Conservation (phyloP, 2,888 invertebrate species). For the Opisthograptis luteolata region DNA sequence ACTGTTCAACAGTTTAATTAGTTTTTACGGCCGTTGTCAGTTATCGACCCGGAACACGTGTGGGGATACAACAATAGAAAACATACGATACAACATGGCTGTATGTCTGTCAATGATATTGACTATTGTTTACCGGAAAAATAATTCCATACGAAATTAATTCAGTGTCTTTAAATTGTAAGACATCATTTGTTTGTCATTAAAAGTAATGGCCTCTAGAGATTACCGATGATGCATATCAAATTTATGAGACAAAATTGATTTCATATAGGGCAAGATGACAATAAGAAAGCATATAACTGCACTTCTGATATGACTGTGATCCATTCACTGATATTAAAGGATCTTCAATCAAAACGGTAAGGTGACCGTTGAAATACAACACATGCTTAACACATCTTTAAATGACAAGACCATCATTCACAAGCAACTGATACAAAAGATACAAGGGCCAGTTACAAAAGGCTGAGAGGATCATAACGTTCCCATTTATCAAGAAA, state of each 20-base stretch:
- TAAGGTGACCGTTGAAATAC: conserved; percentile 23
- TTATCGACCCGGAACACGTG: conserved; percentile 34
- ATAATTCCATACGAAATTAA: no score
- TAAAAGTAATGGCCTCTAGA: no score
- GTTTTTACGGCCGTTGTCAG: conserved; percentile 46
- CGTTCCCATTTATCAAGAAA: conserved; percentile 26
- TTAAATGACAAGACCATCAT: conserved; percentile 28
- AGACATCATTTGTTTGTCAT: no score
- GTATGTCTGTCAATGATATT: conserved; percentile 5
- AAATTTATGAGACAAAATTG: no score
- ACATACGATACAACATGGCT: conserved; percentile 14
- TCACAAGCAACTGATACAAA: conserved; percentile 29
- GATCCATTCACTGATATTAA: background rate
- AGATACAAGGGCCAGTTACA: conserved; percentile 23
- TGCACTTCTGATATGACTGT: no score
- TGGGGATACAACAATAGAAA: conserved; percentile 31
- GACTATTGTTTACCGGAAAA: conserved; percentile 16
- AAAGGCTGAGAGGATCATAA: conserved; percentile 28
- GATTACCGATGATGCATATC: no score
- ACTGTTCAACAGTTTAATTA: conserved; percentile 46
- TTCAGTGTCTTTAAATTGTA: no score
- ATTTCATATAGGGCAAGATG: no score
- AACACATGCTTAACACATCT: conserved; percentile 29
- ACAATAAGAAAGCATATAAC: no score
- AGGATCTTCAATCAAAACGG: conserved; percentile 8